phyloP scores from a whole-genome alignment of 2,113 vertebrate species.

The Myotis yumanensis region DNA sequence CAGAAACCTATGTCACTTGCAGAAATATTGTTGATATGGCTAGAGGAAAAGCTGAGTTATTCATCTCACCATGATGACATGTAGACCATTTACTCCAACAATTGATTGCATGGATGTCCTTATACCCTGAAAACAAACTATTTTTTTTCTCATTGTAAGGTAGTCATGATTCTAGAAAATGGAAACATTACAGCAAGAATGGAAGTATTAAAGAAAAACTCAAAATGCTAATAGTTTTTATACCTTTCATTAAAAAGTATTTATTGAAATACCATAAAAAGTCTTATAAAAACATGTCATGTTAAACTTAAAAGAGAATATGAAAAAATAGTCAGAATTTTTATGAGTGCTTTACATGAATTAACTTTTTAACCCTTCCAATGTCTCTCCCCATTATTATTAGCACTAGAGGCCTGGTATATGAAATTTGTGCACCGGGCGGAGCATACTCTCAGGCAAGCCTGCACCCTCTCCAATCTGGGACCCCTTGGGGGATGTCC shows the following conservation, averaged over 20 bases:
- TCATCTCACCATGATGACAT: neutral
- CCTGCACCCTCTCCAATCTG: no score
- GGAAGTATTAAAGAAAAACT: neutral
- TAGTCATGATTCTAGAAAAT: neutral
- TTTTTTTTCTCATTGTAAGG: neutral
- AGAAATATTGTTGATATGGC: neutral
- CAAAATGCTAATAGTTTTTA: neutral
- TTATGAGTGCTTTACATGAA: neutral
- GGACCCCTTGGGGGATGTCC: no score
- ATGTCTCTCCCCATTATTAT: neutral
- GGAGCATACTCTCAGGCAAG: no score
- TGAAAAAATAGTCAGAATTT: neutral
- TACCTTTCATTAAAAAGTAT: neutral
- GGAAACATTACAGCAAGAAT: neutral
- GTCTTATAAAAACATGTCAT: neutral
- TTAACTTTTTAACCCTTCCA: neutral
- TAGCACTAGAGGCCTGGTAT: neutral
- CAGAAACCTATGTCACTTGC: neutral
- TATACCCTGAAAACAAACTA: neutral
- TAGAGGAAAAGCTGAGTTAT: slow-evolving; percentile 36
- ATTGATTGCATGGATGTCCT: neutral
- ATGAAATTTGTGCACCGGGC: no score
- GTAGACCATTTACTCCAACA: neutral
- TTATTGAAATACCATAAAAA: neutral
- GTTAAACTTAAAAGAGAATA: neutral